A percentile compares a stretch with the other conserved stretches of the same genome.
Conservation (phyloP, 1,140 invertebrate species). For the Zaprionus inermis region DNA sequence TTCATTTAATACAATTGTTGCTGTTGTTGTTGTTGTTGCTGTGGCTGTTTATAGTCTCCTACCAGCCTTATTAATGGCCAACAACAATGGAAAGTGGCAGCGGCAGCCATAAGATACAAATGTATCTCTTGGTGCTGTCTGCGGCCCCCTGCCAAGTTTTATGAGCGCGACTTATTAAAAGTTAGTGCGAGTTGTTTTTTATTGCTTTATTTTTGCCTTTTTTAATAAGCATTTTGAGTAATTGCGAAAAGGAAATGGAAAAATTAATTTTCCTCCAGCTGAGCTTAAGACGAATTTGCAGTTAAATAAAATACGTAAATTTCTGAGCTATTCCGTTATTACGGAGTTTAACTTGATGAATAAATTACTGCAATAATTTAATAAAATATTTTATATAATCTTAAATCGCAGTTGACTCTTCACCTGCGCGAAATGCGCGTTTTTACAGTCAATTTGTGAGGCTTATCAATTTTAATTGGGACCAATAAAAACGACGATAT, state of each 20-base stretch:
- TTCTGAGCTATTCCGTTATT: not conserved
- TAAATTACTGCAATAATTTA: not conserved
- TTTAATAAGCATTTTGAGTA: constrained; percentile 69
- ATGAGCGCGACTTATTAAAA: constrained; percentile 72
- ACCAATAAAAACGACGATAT: constrained; percentile 22
- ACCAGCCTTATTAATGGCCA: constrained; percentile 73
- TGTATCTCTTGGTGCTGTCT: constrained; percentile 64
- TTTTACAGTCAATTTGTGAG: constrained; percentile 7
- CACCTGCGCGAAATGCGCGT: not conserved
- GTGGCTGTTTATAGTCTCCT: constrained; percentile 23
- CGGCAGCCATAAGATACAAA: constrained; percentile 60
- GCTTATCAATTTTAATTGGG: constrained; percentile 35
- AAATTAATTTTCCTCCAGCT: constrained; percentile 11
- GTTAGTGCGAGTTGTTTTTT: constrained; percentile 50
- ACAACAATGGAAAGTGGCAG: constrained; percentile 48
- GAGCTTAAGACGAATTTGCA: not conserved
- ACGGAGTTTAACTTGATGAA: not conserved
- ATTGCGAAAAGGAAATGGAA: constrained; percentile 37
- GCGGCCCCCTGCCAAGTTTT: constrained; percentile 55
- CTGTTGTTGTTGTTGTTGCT: constrained; percentile 18
- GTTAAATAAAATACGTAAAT: not conserved
- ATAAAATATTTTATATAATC: not conserved
- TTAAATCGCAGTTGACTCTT: not conserved
- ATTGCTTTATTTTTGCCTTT: constrained; percentile 62
- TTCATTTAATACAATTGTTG: constrained; percentile 77